Percentiles rank a stretch among this genome's conserved stretches.
These are phyloP conservation scores for Neodon shergylaensis DNA, from an alignment of 2,113 vertebrate species.

Conservation along the genomic window DNA sequence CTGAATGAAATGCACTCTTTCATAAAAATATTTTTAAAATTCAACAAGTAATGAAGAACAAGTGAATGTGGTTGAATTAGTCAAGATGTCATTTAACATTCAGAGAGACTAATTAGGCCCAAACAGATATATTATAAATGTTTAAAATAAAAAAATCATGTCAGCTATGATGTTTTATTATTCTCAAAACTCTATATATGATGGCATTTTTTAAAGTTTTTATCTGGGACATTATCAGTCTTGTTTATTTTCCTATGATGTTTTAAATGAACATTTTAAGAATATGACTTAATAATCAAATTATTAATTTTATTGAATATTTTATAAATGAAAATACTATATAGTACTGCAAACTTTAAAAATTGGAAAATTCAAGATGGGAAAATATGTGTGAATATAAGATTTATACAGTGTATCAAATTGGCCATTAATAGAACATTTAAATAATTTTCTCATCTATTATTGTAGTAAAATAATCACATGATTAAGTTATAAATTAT, in stretches of 20 bases:
- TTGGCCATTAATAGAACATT: neutral
- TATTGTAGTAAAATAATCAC: neutral
- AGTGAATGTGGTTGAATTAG: neutral
- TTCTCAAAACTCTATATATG: neutral
- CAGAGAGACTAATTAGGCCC: neutral
- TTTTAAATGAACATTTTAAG: neutral
- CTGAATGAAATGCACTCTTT: neutral
- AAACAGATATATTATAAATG: neutral
- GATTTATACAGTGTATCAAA: neutral
- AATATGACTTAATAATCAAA: neutral
- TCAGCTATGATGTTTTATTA: neutral
- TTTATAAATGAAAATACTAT: neutral
- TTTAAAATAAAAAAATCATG: neutral
- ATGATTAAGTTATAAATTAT: neutral
- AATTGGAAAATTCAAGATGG: neutral
- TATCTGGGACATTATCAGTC: neutral
- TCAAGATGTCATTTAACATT: conserved; percentile 14
- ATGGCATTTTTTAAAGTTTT: neutral
- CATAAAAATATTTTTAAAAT: neutral
- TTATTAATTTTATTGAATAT: neutral
- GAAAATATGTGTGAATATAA: neutral
- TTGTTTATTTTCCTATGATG: neutral
- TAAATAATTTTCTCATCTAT: neutral
- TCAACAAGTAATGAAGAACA: conserved; percentile 28
- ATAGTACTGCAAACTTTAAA: neutral